Percentiles rank a stretch among this genome's conserved stretches.
Conservation (phyloP, 92 coral and sea anemone genomes). For the Zoanthus sociatus region DNA sequence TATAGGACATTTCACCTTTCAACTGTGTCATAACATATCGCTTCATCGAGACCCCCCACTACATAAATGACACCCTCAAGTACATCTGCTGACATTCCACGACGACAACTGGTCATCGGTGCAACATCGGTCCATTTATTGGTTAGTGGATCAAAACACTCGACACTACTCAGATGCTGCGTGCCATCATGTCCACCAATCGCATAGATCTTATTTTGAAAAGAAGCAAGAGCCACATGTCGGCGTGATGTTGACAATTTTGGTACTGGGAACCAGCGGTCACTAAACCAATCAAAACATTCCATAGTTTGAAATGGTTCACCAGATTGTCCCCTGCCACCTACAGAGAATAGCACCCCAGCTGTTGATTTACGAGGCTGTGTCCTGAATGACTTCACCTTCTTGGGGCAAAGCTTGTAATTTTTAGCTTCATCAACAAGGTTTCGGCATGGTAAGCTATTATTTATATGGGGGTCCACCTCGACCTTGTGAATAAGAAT, state of each 20-base stretch:
- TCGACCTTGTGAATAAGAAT: slow-evolving; percentile 80
- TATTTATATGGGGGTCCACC: slow-evolving; percentile 65
- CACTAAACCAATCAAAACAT: slow-evolving; percentile 91
- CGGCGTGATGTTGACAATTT: slow-evolving; percentile 87
- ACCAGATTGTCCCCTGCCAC: slow-evolving; percentile 98
- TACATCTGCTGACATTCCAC: slow-evolving; percentile 98
- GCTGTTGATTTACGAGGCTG: slow-evolving; percentile 92
- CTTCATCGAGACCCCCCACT: slow-evolving; percentile 96
- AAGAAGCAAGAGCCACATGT: slow-evolving; percentile 93
- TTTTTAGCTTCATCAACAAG: slow-evolving; percentile 97
- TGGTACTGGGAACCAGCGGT: slow-evolving; percentile 91
- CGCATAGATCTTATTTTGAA: slow-evolving; percentile 89
- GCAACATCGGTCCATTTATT: slow-evolving; percentile 82
- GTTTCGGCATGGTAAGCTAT: slow-evolving; percentile 79
- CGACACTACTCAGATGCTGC: slow-evolving; percentile 92
- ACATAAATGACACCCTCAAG: slow-evolving; percentile 93
- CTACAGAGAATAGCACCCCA: slow-evolving; percentile 90
- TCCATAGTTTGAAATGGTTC: slow-evolving; percentile 95
- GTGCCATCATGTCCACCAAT: slow-evolving; percentile 98
- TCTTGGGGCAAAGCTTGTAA: slow-evolving; percentile 80
- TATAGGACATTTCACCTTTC: slow-evolving; percentile 73
- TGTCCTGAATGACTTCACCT: slow-evolving; percentile 73
- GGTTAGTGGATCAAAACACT: slow-evolving; percentile 87
- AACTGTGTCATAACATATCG: slow-evolving; percentile 92
- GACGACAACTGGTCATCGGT: slow-evolving; percentile 88